A percentile compares a stretch with the other conserved stretches of the same genome.
phyloP scores from a whole-genome alignment of 2,797 vertebrate species.

The Xenops minutus region DNA sequence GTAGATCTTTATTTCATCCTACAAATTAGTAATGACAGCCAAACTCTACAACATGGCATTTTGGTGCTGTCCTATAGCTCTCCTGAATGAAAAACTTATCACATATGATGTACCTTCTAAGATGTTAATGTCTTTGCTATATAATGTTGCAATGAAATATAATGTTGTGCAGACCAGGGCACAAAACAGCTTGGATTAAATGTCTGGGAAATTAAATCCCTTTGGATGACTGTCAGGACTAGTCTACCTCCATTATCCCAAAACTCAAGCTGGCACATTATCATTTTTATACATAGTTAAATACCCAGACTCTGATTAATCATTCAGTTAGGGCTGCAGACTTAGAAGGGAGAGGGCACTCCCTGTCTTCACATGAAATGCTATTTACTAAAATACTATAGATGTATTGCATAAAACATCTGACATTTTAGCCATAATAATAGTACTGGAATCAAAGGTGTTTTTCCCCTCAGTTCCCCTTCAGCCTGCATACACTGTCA shows the following conservation, averaged over 20 bases:
- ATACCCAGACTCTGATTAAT: slow-evolving; percentile 33
- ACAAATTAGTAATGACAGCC: slow-evolving; percentile 22
- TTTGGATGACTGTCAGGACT: slow-evolving; percentile 6
- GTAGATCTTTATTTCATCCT: background rate
- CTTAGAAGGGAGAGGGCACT: background rate
- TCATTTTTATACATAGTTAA: slow-evolving; percentile 37
- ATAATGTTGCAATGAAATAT: background rate
- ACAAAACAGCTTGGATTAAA: background rate
- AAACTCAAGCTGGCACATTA: slow-evolving; percentile 26
- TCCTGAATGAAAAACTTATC: slow-evolving; percentile 2
- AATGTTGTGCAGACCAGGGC: background rate
- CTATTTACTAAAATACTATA: background rate
- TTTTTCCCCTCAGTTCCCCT: background rate
- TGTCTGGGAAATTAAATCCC: slow-evolving; percentile 27
- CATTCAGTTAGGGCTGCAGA: background rate
- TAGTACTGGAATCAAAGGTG: background rate
- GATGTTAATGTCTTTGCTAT: background rate
- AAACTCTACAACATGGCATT: background rate
- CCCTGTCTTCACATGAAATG: background rate
- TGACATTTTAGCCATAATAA: background rate
- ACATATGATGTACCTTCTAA: background rate
- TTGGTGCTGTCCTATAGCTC: background rate
- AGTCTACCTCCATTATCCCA: slow-evolving; percentile 3
- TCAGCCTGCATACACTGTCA: background rate
- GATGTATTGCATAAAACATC: background rate